Evolutionary conservation across 2,113 vertebrate genomes (phyloP).

Genomic region (Hydrolagus affinis): DNA sequence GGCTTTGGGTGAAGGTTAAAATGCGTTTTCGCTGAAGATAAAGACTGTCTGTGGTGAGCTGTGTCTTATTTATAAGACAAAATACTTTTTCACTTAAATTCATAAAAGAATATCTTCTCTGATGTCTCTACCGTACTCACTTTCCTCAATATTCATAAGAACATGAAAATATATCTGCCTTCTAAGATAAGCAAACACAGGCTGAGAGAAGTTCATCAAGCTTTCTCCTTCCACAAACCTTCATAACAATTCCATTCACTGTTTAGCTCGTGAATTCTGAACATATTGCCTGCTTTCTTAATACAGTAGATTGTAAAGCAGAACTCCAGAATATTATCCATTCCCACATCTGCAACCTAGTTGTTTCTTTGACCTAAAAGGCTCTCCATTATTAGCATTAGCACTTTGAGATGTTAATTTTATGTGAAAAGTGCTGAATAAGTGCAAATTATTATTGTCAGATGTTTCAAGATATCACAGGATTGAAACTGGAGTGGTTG

Average conservation of each 20-base stretch:
- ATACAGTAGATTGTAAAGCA: not conserved
- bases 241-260: not conserved
- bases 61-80: not conserved
- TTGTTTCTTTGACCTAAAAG: no score
- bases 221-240: no score
- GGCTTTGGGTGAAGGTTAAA: not conserved
- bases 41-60: not conserved
- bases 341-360: not conserved
- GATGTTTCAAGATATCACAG: no score
- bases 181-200: not conserved
- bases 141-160: not conserved
- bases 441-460: not conserved
- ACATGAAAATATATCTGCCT: not conserved
- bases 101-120: not conserved
- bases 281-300: not conserved
- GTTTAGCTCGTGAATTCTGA: not conserved
- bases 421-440: not conserved
- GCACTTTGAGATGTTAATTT: not conserved
- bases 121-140: not conserved
- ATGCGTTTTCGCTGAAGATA: not conserved
- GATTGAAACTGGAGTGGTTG: no score
- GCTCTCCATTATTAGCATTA: no score
- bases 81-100: not conserved
- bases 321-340: conserved; percentile 6
- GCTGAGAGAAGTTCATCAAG: not conserved